Evolutionary conservation across 2,113 vertebrate genomes (phyloP).

Genomic region (Deroptyus accipitrinus): DNA sequence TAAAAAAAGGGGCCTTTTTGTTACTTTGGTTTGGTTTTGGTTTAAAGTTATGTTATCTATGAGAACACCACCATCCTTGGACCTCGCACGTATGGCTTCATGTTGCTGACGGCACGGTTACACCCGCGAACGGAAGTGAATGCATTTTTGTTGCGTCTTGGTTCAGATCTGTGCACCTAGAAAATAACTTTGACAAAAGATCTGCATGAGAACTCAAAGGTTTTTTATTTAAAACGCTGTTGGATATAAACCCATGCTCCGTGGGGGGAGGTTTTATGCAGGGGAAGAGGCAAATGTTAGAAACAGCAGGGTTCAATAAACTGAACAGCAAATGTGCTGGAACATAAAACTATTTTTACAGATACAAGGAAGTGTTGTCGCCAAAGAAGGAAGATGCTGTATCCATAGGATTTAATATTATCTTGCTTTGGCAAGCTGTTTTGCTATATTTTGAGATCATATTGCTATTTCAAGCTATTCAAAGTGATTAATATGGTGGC

Average conservation of each 20-base stretch:
- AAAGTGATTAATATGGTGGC: slow-evolving; percentile 77
- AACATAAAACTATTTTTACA: slow-evolving; percentile 69
- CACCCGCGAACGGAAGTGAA: slow-evolving; percentile 42
- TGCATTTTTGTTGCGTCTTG: slow-evolving; percentile 78
- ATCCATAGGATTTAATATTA: slow-evolving; percentile 70
- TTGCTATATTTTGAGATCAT: slow-evolving; percentile 76
- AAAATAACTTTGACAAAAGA: slow-evolving; percentile 73
- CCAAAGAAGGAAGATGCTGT: slow-evolving; percentile 72
- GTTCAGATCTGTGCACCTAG: slow-evolving; percentile 74
- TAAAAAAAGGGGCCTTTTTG: neutral
- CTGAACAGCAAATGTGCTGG: slow-evolving; percentile 52
- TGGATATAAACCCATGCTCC: slow-evolving; percentile 52
- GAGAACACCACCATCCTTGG: slow-evolving; percentile 48
- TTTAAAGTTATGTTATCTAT: slow-evolving; percentile 35
- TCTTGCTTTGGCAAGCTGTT: slow-evolving; percentile 79
- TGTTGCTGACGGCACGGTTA: neutral
- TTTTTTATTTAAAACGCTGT: slow-evolving; percentile 73
- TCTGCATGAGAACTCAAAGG: slow-evolving; percentile 67
- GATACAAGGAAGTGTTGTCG: slow-evolving; percentile 55
- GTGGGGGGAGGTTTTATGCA: slow-evolving; percentile 44
- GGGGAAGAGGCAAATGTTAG: slow-evolving; percentile 35
- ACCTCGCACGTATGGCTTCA: neutral
- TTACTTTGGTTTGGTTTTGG: slow-evolving; percentile 37
- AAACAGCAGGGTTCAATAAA: slow-evolving; percentile 45
- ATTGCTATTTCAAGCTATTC: slow-evolving; percentile 76